Percentiles rank a stretch among this genome's conserved stretches.
These are phyloP conservation scores for Diplogasteroides magnus DNA, from an alignment of 1,140 invertebrate genomes.

Conservation along the genomic window DNA sequence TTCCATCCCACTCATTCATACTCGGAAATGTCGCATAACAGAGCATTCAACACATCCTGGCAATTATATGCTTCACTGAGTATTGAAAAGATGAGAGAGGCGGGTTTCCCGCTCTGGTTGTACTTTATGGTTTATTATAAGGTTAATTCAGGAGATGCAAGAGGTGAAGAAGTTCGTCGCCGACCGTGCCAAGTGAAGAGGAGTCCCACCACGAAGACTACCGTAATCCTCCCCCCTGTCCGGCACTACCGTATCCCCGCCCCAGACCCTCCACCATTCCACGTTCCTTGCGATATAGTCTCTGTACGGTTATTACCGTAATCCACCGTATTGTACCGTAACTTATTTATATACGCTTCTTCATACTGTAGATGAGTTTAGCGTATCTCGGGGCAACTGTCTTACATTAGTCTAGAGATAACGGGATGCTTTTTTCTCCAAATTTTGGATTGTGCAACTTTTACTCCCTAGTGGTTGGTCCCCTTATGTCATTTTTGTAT, in stretches of 20 bases:
- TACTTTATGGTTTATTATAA: neutral
- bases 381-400: too few species aligned
- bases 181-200: conserved; percentile 21
- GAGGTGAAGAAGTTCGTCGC: conserved; percentile 59
- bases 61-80: neutral
- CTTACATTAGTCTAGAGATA: too few species aligned
- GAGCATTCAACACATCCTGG: neutral
- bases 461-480: too few species aligned
- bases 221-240: neutral
- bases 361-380: too few species aligned
- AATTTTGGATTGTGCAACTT: too few species aligned
- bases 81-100: neutral
- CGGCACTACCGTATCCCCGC: neutral
- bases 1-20: neutral
- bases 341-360: too few species aligned
- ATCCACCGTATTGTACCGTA: too few species aligned
- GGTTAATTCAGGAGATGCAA: conserved; percentile 58
- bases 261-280: neutral
- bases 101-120: neutral
- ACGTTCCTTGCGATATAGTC: neutral
- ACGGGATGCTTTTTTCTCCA: too few species aligned
- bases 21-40: too few species aligned
- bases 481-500: too few species aligned
- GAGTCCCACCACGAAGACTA: neutral
- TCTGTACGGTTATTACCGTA: too few species aligned